A percentile compares a stretch with the other conserved stretches of the same genome.
Conservation (phyloP, 2,888 invertebrate species). For the Parnassius mnemosyne region DNA sequence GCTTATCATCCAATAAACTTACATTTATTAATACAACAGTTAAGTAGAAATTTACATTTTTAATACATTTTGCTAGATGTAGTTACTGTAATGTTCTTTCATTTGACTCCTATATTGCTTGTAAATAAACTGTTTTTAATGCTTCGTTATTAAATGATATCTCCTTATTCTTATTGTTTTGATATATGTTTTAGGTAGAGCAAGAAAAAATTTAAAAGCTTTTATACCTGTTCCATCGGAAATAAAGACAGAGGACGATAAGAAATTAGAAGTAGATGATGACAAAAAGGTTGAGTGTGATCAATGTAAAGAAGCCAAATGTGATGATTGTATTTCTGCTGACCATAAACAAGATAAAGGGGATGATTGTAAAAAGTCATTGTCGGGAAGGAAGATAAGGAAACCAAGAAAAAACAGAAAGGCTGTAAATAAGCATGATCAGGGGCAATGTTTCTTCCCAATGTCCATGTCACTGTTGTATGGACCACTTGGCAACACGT, state of each 20-base stretch:
- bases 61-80: no score
- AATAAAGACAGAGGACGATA: constrained; percentile 59
- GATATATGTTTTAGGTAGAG: constrained; percentile 58
- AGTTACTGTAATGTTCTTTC: no score
- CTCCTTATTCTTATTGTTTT: background rate
- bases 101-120: no score
- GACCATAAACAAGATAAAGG: constrained; percentile 56
- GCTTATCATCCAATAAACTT: no score
- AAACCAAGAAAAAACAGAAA: constrained; percentile 70
- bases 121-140: no score
- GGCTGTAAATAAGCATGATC: constrained; percentile 59
- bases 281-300: constrained; percentile 60
- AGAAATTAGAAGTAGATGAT: constrained; percentile 49
- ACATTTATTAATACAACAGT: no score
- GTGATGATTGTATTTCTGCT: constrained; percentile 49
- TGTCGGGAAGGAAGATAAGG: constrained; percentile 51
- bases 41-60: no score
- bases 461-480: constrained; percentile 93
- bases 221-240: constrained; percentile 70
- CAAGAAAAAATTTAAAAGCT: constrained; percentile 66
- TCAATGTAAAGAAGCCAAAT: constrained; percentile 59
- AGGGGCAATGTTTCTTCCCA: constrained; percentile 84
- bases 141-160: no score
- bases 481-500: constrained; percentile 86
- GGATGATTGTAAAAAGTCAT: constrained; percentile 57